Evolutionary conservation across 2,113 vertebrate genomes (phyloP).

Genomic region (Syrrhaptes paradoxus): DNA sequence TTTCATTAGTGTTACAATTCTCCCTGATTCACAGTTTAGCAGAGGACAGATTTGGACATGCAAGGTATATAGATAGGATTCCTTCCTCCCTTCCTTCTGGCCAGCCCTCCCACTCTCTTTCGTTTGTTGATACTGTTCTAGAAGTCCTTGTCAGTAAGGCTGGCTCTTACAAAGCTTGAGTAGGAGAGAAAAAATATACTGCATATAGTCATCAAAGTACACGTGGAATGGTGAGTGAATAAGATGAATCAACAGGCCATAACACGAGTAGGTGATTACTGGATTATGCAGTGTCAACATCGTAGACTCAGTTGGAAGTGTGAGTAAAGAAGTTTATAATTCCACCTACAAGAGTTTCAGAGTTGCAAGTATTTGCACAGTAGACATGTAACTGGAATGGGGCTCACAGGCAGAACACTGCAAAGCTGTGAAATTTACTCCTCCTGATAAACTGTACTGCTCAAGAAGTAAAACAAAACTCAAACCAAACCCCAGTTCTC

Average conservation of each 20-base stretch:
- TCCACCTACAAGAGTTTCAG: constrained; percentile 12
- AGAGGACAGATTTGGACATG: background rate
- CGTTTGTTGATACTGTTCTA: background rate
- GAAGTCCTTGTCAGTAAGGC: background rate
- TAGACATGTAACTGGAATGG: background rate
- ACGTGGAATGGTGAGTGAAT: background rate
- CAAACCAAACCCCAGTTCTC: background rate
- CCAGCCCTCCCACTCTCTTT: background rate
- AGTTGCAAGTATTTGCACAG: background rate
- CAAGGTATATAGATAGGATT: background rate
- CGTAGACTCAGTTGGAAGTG: background rate
- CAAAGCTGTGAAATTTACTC: background rate
- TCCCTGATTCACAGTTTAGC: background rate
- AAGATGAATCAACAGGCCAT: background rate
- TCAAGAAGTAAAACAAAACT: background rate
- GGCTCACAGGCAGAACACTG: background rate
- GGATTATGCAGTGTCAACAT: background rate
- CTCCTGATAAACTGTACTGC: background rate
- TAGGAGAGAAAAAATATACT: background rate
- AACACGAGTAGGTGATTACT: background rate
- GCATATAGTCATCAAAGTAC: background rate
- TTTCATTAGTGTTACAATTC: background rate
- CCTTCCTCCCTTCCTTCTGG: background rate
- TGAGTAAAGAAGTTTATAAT: background rate
- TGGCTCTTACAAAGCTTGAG: background rate